Evolutionary conservation across 2,113 vertebrate genomes (phyloP), one percentile per base, ranked within the genome.

Genomic region (Mellivora capensis): DNA sequence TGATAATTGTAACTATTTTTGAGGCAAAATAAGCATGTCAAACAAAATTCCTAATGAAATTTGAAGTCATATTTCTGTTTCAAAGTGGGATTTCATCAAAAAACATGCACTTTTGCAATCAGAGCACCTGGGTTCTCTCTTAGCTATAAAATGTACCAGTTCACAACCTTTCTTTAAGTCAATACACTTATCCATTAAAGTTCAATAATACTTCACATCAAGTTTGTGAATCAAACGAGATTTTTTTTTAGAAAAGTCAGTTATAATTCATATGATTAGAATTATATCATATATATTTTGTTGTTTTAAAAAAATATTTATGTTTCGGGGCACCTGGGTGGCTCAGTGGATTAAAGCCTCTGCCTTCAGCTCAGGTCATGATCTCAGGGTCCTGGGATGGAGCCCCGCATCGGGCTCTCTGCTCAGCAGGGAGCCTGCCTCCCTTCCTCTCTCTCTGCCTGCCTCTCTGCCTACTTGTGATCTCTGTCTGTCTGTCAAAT

Each of bases 141-240:
- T 94, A 93, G 34, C 6, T 76, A 57, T 74, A 23, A 69, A 64
- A 93, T 47, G 79, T 69, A 49, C 34, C 17, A 77, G 37, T 44
- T 44, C 17, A 96, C 31, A 94, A 83, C 6, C 67, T 86, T 95
- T 89, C 44, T 71, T 64, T 80, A 94, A 67, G 81, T 96, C 92
- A 96, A 71, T 76, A 80, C 47, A n/a, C 25, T 39, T 34, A 64
- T 4, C 9, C 12, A 42, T 59, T 62, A 88, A 87, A 39, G 17
- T 91, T 85, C 52, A 90, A 62, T 64, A 61, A 21, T 85, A 77
- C 42, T 82, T 88, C 57, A 91, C 18, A 74, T 83, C 39, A 71
- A 61, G 29, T 71, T 83, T 88, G 21, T 62, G 11, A 96, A 74
- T 87, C 94, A 87, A 94, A 91, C 62, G 17, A 91, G 20, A 81